phyloP scores from a whole-genome alignment of 2,797 vertebrate species.

The Sebastes steindachneri region DNA sequence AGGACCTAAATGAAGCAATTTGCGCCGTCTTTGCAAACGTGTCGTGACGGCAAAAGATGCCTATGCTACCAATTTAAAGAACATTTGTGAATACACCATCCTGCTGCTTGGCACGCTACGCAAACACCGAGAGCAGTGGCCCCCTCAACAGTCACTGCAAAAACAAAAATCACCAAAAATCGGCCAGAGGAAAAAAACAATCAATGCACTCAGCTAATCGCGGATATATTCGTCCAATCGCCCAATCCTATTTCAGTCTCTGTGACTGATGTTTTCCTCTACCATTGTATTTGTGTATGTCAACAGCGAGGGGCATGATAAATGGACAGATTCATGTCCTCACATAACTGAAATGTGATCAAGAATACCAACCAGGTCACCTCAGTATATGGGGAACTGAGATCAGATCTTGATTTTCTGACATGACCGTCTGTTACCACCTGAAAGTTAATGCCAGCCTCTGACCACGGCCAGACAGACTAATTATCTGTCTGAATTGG shows the following conservation, averaged over 20 bases:
- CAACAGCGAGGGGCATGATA: accelerated
- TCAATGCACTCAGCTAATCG: too few relatives aligned
- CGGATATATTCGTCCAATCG: too few relatives aligned
- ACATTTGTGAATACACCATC: not conserved
- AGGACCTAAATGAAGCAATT: not conserved
- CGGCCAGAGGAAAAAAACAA: too few relatives aligned
- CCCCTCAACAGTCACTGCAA: not conserved
- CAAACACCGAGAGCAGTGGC: not conserved
- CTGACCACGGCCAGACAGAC: not conserved
- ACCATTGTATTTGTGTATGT: not conserved
- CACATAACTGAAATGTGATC: not conserved
- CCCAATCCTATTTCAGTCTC: not conserved
- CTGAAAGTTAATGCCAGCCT: not conserved
- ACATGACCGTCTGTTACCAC: not conserved
- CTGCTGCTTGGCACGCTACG: not conserved
- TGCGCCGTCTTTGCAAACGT: not conserved
- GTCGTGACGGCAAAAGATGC: not conserved
- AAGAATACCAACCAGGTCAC: not conserved
- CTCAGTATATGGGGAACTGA: not conserved
- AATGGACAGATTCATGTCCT: not conserved
- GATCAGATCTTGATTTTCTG: not conserved
- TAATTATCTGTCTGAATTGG: constrained; percentile 17
- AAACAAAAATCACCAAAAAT: too few relatives aligned
- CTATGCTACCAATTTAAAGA: not conserved
- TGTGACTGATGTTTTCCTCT: not conserved